A percentile compares a stretch with the other conserved stretches of the same genome.
Conservation (phyloP, 2,797 vertebrate genomes). For the Gorsachius magnificus region DNA sequence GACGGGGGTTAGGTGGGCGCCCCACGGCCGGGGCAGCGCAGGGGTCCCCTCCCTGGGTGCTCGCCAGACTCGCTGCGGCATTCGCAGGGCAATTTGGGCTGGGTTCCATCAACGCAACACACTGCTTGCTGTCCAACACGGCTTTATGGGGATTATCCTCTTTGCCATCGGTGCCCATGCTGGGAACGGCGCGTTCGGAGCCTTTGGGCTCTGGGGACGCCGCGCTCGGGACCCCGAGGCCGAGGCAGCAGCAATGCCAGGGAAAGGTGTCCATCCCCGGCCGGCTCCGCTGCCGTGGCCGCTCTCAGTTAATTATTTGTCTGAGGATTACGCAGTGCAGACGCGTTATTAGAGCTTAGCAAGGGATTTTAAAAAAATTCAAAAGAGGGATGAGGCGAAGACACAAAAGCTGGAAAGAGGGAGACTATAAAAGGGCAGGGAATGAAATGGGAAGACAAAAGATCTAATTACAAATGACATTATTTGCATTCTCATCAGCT, state of each 20-base stretch:
- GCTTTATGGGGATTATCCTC: not conserved
- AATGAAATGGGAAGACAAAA: conserved; percentile 38
- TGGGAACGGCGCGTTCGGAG: not conserved
- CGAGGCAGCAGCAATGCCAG: not conserved
- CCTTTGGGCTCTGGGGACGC: not conserved
- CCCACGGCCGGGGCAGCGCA: no score
- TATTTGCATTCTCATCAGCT: conserved; percentile 51
- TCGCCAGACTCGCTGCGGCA: not conserved
- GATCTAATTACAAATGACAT: conserved; percentile 55
- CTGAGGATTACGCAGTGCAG: not conserved
- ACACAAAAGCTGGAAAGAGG: not conserved
- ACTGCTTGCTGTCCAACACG: accelerated
- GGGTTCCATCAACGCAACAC: accelerated
- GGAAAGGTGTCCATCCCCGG: not conserved
- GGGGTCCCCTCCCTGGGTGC: not conserved
- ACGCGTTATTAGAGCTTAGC: not conserved
- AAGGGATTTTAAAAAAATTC: not conserved
- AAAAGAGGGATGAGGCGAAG: not conserved
- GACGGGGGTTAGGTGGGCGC: accelerated
- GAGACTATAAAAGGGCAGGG: conserved; percentile 11
- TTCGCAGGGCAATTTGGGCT: not conserved
- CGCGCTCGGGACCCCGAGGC: not conserved
- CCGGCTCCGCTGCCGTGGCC: not conserved
- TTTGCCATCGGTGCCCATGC: not conserved
- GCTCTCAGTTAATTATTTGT: not conserved